These are phyloP conservation scores for Caerostris darwini DNA, from an alignment of 1,140 invertebrate genomes.

Conservation along the genomic window DNA sequence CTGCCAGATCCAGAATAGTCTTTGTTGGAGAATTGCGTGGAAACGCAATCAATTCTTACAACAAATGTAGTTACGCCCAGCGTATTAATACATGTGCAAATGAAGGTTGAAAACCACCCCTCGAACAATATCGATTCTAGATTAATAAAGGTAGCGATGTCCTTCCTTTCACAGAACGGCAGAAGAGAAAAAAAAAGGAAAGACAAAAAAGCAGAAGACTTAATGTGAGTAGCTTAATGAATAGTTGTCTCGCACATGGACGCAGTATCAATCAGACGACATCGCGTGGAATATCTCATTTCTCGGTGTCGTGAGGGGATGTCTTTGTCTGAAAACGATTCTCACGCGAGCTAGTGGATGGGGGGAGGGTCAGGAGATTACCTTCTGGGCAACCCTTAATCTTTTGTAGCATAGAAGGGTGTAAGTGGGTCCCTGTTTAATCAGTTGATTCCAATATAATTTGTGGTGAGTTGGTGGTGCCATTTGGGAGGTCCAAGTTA, in stretches of 20 bases:
- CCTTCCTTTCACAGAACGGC: neutral
- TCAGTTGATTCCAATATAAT: conserved; percentile 13
- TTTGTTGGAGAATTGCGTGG: too few species aligned
- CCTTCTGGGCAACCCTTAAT: neutral
- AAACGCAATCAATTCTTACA: neutral
- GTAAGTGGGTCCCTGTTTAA: neutral
- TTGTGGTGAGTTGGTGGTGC: neutral
- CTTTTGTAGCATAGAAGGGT: neutral
- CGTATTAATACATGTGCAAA: conserved; percentile 37
- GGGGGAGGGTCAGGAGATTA: neutral
- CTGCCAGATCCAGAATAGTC: too few species aligned
- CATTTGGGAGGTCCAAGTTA: too few species aligned
- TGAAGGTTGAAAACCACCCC: neutral
- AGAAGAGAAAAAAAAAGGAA: neutral
- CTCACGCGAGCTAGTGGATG: neutral
- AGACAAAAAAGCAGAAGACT: neutral
- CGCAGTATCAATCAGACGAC: neutral
- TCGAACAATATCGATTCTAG: neutral
- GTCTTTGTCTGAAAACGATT: conserved; percentile 18
- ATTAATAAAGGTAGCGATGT: conserved; percentile 46
- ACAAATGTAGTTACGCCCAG: conserved; percentile 19
- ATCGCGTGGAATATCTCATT: conserved; percentile 1
- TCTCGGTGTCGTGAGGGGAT: neutral
- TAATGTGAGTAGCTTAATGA: conserved; percentile 36
- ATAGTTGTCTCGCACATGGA: conserved; percentile 18